These are phyloP conservation scores for Drosophila nikananu DNA, from an alignment of 1,140 invertebrate genomes.

Conservation along the genomic window DNA sequence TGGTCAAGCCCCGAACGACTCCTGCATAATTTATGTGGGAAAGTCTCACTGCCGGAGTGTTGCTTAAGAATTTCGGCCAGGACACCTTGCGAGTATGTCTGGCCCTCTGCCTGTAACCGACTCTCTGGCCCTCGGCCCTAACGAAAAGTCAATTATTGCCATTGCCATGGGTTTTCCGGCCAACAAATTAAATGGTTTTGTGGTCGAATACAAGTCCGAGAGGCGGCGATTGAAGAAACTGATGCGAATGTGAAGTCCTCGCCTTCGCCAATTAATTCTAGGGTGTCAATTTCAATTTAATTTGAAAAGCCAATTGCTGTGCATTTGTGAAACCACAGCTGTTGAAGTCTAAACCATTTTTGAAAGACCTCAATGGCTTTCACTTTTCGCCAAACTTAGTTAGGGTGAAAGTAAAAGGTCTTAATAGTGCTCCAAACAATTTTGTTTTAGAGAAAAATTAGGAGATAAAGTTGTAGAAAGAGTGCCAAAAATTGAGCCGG, in stretches of 20 bases:
- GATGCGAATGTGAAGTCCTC: background rate
- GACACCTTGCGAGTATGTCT: constrained; percentile 45
- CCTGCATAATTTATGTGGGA: constrained; percentile 80
- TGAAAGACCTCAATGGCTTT: constrained; percentile 2
- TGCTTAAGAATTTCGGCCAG: constrained; percentile 72
- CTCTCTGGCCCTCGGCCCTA: background rate
- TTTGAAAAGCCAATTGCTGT: constrained; percentile 16
- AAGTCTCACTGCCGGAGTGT: constrained; percentile 62
- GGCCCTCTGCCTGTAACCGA: constrained; percentile 3
- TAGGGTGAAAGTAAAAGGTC: background rate
- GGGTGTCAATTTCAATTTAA: constrained; percentile 33
- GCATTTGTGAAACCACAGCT: background rate
- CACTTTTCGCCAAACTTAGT: background rate
- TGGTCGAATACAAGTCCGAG: constrained; percentile 23
- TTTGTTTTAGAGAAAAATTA: background rate
- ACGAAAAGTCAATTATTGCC: constrained; percentile 70
- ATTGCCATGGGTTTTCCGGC: constrained; percentile 68
- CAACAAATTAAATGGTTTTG: constrained; percentile 77
- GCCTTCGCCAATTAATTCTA: constrained; percentile 21
- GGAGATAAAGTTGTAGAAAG: no score
- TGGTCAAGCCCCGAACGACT: constrained; percentile 38
- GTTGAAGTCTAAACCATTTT: constrained; percentile 3
- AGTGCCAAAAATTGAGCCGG: background rate
- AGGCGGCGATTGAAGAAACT: constrained; percentile 23
- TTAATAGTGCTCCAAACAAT: background rate